Evolutionary conservation across 2,888 invertebrate genomes (phyloP).

Genomic region (Lissonota sp.): DNA sequence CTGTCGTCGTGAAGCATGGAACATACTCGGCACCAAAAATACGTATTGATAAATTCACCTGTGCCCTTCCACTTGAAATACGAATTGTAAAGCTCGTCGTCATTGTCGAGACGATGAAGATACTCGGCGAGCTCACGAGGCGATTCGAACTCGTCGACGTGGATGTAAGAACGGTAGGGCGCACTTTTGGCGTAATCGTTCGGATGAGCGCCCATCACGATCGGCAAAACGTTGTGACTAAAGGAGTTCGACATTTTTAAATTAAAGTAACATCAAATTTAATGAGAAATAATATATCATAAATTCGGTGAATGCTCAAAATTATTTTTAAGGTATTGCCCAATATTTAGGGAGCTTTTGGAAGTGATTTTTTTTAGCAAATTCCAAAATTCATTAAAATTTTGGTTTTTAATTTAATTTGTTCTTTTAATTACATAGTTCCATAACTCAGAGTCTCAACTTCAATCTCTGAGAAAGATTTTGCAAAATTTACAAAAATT

Average conservation of each 20-base stretch:
- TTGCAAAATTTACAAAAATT: too few species aligned
- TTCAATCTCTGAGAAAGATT: too few species aligned
- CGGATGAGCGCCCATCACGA: constrained; percentile 98
- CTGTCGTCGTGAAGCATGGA: constrained; percentile 91
- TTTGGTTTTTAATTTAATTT: too few species aligned
- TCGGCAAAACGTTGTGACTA: constrained; percentile 94
- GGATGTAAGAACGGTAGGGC: constrained; percentile 96
- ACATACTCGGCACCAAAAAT: constrained; percentile 96
- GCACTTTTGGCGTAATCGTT: constrained; percentile 95
- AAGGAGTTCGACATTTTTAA: not conserved
- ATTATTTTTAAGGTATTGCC: not conserved
- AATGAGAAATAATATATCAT: not conserved
- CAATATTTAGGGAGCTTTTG: not conserved
- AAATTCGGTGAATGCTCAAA: not conserved
- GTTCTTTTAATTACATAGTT: too few species aligned
- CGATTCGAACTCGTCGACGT: constrained; percentile 97
- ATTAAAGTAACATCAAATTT: constrained; percentile 17
- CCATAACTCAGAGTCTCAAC: too few species aligned
- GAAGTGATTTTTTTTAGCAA: too few species aligned
- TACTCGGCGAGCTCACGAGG: constrained; percentile 95
- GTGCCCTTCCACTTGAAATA: constrained; percentile 98
- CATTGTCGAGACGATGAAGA: constrained; percentile 92
- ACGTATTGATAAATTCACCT: constrained; percentile 98
- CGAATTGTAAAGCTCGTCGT: constrained; percentile 96
- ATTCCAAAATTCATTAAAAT: too few species aligned